Base-by-base conservation (phyloP, 2,797 vertebrate species). In the Carcharodon carcharias region DNA sequence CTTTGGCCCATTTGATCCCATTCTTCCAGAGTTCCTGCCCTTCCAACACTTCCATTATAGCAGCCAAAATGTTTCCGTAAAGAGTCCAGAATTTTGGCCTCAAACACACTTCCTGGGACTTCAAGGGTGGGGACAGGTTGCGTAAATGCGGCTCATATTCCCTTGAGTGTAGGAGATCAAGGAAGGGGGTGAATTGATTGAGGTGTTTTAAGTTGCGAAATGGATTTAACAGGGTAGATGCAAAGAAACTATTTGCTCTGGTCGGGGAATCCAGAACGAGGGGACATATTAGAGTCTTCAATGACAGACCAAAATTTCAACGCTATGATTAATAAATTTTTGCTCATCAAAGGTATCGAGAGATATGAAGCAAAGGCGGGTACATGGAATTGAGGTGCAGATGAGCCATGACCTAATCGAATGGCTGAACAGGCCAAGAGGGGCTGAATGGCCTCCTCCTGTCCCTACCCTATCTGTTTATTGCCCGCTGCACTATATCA, bases 391-490 rank as follows among this genome's bases (percentile, higher is more conserved):
- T 23, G 14, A 50, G 82, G 40, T 23, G 82, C 0, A 23, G 6
- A 21, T 5, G 1, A 80, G 82, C 18, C 82, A 40, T 23, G 5
- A 21, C 21, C 12, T 21, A 85, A 85, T 45, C 45, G 45, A 50
- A 50, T 50, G 45, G 45, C 65, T 35, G 14, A 18, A 3, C 4
- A 3, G 77, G 26, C 69, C 26, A 1, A 67, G 26, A 31, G 26
- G 69, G 69, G 69, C 69, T 82, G 77, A 82, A 14, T 71, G 69
- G 69, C 69, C 28, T 71, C 69, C 77, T 45, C 4, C 40, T 45
- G 14, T 21, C 14, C 40, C 40, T 45, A 50, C n/a, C 96, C 95
- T 96, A 95, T 91, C 95, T 97, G 45, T 96, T 63, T 95, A 1
- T 28, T 5, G 45, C 82, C 4, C 16, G 45, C 18, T 45, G n/a